A percentile compares a stretch with the other conserved stretches of the same genome.
phyloP scores from a whole-genome alignment of 2,888 invertebrate genomes.

The Galeruca laticollis region DNA sequence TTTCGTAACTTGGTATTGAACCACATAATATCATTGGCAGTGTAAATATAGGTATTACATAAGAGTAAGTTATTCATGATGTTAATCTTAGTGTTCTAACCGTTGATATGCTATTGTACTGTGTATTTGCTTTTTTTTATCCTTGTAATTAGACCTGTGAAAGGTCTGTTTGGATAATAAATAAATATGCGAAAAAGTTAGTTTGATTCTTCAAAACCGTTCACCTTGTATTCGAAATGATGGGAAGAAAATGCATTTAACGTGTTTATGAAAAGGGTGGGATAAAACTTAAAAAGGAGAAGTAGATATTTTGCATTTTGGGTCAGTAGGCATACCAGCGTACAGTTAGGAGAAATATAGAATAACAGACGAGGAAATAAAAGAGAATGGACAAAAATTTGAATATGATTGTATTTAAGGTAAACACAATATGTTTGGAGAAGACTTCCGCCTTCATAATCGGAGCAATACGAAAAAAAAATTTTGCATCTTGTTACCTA shows the following conservation, averaged over 20 bases:
- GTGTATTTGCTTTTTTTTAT: too few species aligned
- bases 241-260: constrained; percentile 74
- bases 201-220: too few species aligned
- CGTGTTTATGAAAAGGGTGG: constrained; percentile 68
- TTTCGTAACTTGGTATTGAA: too few species aligned
- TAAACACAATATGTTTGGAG: constrained; percentile 80
- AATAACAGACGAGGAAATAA: constrained; percentile 71
- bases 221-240: constrained; percentile 73
- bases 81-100: too few species aligned
- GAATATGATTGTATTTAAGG: constrained; percentile 70
- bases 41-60: too few species aligned
- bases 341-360: constrained; percentile 75
- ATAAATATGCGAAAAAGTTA: too few species aligned
- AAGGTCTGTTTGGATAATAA: too few species aligned
- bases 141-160: too few species aligned
- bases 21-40: too few species aligned
- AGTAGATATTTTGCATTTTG: constrained; percentile 70
- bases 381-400: constrained; percentile 71
- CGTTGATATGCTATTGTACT: too few species aligned
- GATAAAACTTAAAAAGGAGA: constrained; percentile 65
- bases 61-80: too few species aligned
- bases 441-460: constrained; percentile 75
- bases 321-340: constrained; percentile 68
- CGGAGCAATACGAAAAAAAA: constrained; percentile 85
- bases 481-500: too few species aligned